Conservation (phyloP, 2,888 invertebrate species). For the Cheilosia variabilis region DNA sequence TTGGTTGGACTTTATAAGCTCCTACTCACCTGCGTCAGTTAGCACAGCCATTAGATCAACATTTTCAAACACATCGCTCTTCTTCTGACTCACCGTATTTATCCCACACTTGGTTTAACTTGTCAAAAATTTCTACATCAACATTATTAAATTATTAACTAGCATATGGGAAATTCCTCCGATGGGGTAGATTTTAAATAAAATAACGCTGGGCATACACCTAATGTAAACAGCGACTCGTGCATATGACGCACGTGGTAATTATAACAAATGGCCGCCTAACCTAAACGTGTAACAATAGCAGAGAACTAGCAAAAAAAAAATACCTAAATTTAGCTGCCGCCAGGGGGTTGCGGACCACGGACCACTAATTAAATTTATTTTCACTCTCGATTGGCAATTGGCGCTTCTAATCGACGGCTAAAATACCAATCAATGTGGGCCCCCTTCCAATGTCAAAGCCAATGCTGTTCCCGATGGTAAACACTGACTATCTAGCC, state of each 20-base stretch:
- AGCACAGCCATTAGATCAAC: slow-evolving; percentile 1
- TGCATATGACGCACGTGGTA: slow-evolving; percentile 49
- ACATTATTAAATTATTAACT: slow-evolving; percentile 3
- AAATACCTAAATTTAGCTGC: background rate
- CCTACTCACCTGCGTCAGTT: slow-evolving; percentile 7
- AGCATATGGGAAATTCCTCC: slow-evolving; percentile 8
- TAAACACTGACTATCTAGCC: slow-evolving; percentile 12
- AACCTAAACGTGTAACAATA: slow-evolving; percentile 29
- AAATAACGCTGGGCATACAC: slow-evolving; percentile 13
- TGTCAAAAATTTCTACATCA: slow-evolving; percentile 22
- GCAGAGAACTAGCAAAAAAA: background rate
- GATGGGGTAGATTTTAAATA: slow-evolving; percentile 17
- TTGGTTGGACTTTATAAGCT: background rate
- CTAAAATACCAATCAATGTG: slow-evolving; percentile 48
- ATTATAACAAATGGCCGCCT: slow-evolving; percentile 32
- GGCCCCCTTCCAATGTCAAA: slow-evolving; percentile 63
- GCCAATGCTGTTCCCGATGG: slow-evolving; percentile 36
- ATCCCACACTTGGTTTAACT: background rate
- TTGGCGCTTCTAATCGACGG: slow-evolving; percentile 46
- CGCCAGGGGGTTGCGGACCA: background rate
- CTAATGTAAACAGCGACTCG: slow-evolving; percentile 43
- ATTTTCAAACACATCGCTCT: no score
- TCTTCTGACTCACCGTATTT: no score
- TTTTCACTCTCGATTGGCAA: slow-evolving; percentile 40
- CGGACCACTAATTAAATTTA: slow-evolving; percentile 16